Conservation (phyloP, 2,888 invertebrate species). For the Spodoptera picta region DNA sequence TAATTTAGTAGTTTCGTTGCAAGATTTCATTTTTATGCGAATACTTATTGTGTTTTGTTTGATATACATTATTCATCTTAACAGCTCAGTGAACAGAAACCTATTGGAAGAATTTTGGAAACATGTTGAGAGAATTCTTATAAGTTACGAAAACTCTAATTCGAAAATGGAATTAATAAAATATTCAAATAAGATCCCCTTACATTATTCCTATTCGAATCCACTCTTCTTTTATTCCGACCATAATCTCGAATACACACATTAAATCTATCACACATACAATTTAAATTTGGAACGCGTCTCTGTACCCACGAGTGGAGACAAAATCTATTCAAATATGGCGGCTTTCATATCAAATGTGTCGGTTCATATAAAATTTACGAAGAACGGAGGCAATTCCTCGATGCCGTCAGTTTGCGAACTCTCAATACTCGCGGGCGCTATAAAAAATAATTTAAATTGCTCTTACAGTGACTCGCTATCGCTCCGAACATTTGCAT, state of each 20-base stretch:
- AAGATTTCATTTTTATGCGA: constrained; percentile 59
- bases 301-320: constrained; percentile 53
- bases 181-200: constrained; percentile 44
- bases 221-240: constrained; percentile 27
- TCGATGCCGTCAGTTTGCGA: constrained; percentile 73
- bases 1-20: constrained; percentile 69
- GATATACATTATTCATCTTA: constrained; percentile 48
- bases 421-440: constrained; percentile 87
- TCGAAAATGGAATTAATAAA: constrained; percentile 23
- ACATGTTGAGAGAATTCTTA: constrained; percentile 6
- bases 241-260: constrained; percentile 38
- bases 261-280: constrained; percentile 53
- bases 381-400: constrained; percentile 77
- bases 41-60: constrained; percentile 52
- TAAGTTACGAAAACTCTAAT: constrained; percentile 13
- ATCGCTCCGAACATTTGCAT: constrained; percentile 87
- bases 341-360: constrained; percentile 65
- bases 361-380: constrained; percentile 80
- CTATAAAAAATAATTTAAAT: constrained; percentile 90
- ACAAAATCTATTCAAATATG: constrained; percentile 62
- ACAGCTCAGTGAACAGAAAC: constrained; percentile 21
- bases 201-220: constrained; percentile 17
- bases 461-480: constrained; percentile 87
- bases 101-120: constrained; percentile 18
- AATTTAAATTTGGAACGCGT: constrained; percentile 59